phyloP scores from a whole-genome alignment of 1,140 invertebrate genomes.

The Leguminivora glycinivorella region DNA sequence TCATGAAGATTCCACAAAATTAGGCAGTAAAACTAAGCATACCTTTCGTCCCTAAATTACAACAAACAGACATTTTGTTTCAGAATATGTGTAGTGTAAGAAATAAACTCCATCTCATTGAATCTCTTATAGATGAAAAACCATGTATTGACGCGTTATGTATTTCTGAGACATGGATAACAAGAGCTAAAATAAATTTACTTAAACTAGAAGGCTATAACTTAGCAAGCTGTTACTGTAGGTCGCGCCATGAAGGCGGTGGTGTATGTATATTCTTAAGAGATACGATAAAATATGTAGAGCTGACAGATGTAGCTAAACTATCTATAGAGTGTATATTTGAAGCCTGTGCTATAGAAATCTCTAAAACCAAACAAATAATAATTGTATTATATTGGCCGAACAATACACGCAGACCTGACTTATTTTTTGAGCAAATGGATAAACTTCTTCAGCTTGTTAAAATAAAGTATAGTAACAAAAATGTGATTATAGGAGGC shows the following conservation, averaged over 20 bases:
- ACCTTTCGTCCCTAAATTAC: not conserved
- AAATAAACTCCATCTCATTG: not conserved
- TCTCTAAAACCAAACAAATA: not conserved
- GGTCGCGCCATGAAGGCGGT: not conserved
- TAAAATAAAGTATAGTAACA: constrained; percentile 16
- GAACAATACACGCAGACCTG: not conserved
- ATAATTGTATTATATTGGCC: constrained; percentile 18
- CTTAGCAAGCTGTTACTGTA: not conserved
- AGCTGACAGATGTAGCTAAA: not conserved
- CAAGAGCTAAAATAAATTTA: not conserved
- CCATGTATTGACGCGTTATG: not conserved
- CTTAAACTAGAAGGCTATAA: constrained; percentile 8
- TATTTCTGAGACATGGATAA: constrained; percentile 5
- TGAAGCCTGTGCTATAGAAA: constrained; percentile 16
- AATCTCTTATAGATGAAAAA: not conserved
- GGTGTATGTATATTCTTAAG: constrained; percentile 23
- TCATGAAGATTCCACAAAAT: too few relatives aligned
- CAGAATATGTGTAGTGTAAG: not conserved
- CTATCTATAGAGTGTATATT: constrained; percentile 4
- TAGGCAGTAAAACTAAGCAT: too few relatives aligned
- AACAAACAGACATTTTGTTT: not conserved
- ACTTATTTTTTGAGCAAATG: constrained; percentile 16
- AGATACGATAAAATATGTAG: constrained; percentile 21
- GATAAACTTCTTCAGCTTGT: not conserved
- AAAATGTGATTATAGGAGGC: constrained; percentile 20